Evolutionary conservation across 2,888 invertebrate species (phyloP), one percentile per base, ranked within the genome.

Genomic region (Phanerotoma sp.): DNA sequence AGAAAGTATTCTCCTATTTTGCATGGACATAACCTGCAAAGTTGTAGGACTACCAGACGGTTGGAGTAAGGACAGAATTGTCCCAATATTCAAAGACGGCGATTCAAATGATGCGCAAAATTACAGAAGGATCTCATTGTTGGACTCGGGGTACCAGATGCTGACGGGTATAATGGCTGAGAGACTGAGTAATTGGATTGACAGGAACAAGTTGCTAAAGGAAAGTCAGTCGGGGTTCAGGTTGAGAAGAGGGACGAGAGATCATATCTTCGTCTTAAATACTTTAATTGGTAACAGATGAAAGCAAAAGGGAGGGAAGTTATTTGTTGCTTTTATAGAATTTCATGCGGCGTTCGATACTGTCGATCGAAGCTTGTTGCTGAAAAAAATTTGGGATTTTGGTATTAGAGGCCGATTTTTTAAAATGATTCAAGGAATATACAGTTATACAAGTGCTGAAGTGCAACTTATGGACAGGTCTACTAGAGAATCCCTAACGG

Each of bases 141-240:
- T 52, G 21, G 37, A 56, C 25, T 9, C 44, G 6, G 52, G 40
- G 11, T 56, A 45, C 28, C 44, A 56, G 33, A 44, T 50, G 2
- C 22, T 45, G 13, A 30, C 41, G 21, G 22, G 28, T 15, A 25
- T 49, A 15, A 48, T 49, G 28, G n/a, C 38, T 5, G n/a, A 37
- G 5, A 49, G 28, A 16, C 7, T 28, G 28, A 25, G n/a, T 0
- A 11, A 11, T 5, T 38, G 40, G 38, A 30, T 25, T 10, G 40
- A 40, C 6, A 5, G n/a, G 4, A 10, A 28, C 5, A 16, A 28
- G 5, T n/a, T 25, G 18, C 20, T 38, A 6, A 16, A 25, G 30
- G 40, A 40, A 28, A 47, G 22, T 15, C 44, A 44, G 38, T 42
- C 44, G 5, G 44, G 44, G 5, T 44, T 44, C 10, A 32, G 51